A percentile compares a stretch with the other conserved stretches of the same genome.
Evolutionary conservation across 2,888 invertebrate genomes (phyloP).

Genomic region (Parnassius smintheus): DNA sequence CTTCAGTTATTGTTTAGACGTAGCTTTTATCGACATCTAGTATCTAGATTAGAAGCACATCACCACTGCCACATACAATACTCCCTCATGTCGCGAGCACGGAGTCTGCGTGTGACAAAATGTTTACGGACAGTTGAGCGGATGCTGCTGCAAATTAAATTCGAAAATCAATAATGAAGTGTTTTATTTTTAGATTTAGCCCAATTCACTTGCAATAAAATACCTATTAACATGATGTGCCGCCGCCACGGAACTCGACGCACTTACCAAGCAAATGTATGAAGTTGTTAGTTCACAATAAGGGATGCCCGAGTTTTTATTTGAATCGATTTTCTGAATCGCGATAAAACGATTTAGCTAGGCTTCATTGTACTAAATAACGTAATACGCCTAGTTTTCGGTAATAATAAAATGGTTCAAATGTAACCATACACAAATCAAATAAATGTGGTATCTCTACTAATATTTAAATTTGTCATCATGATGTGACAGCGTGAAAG

Average conservation of each 20-base stretch:
- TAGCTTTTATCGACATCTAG: conserved; percentile 8
- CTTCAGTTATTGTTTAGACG: background rate
- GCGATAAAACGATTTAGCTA: too few species aligned
- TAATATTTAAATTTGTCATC: conserved; percentile 16
- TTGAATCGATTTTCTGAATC: too few species aligned
- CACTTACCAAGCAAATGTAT: too few species aligned
- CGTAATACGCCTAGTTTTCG: too few species aligned
- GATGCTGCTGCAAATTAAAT: conserved; percentile 35
- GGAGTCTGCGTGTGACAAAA: conserved; percentile 37
- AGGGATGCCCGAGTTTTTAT: too few species aligned
- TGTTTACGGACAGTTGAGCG: conserved; percentile 28
- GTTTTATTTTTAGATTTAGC: conserved; percentile 1
- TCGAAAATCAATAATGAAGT: conserved; percentile 25
- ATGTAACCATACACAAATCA: too few species aligned
- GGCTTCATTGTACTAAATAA: too few species aligned
- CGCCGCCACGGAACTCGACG: too few species aligned
- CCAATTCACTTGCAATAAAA: background rate
- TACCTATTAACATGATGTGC: too few species aligned
- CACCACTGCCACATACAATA: conserved; percentile 27
- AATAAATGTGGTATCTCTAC: too few species aligned
- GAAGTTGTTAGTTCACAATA: too few species aligned
- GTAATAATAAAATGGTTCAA: too few species aligned
- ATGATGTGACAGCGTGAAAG: conserved; percentile 10
- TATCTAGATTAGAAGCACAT: background rate
- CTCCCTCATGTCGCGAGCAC: conserved; percentile 37